Base-by-base conservation (phyloP, 1,140 invertebrate species). In the Marisa cornuarietis region DNA sequence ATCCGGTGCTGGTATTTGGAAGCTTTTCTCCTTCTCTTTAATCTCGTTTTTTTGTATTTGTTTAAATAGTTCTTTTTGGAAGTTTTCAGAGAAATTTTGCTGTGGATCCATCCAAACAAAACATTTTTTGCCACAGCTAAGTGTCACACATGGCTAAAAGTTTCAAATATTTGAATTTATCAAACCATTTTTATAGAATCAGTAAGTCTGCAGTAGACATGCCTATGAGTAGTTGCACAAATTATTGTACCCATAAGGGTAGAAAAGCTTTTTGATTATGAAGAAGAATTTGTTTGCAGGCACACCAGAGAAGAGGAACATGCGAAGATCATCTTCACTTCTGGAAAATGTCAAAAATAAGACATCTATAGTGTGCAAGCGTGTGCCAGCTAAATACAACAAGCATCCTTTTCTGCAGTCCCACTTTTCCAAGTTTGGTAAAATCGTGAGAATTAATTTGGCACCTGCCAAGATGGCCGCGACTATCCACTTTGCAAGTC, bases 401-500 rank as follows among this genome's bases (percentile, higher is more conserved):
- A 88, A 84, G 51, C 73, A 66, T 16, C n/a, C 76, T 10, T 61
- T 76, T 26, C 80, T 90, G 18, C 76, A 77, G 4, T 83, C 75
- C 42, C 88, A 90, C 79, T 90, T 90, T 77, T 81, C 80, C 14
- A 83, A 83, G 66, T 90, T 83, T 85, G 89, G 89, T 20, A 63
- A 79, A 20, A 85, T 90, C 10, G 73, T 61, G 9, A 82, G 81
- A 66, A 79, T 88, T 18, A 85, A 81, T 52, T 78, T 85, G 13
- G 83, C 86, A 31, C 81, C 83, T 13, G 74, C 54, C 0, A 89
- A 88, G 71, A 79, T 72, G 24, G 68, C 79, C 13, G 88, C 88
- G 9, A 87, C 82, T 51, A 79, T 90, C 78, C 84, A 87, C 76
- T 90, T 90, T 81, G 77, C 82, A 58, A 84, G 81, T 65, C 88